These are phyloP conservation scores for Bettongia penicillata DNA, from an alignment of 2,113 vertebrate species.

Conservation along the genomic window DNA sequence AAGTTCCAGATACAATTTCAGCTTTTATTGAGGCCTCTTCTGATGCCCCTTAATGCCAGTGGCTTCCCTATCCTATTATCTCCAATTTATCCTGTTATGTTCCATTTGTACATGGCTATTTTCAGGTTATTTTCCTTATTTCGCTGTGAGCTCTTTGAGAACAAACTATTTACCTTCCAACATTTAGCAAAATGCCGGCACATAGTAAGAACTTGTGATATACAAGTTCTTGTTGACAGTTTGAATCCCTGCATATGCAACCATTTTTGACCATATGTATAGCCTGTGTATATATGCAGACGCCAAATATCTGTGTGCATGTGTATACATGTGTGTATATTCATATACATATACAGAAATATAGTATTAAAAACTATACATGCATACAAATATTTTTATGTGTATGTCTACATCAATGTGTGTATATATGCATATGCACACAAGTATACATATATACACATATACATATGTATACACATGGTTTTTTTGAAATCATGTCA, in stretches of 20 bases:
- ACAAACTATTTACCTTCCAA: neutral
- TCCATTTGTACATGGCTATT: neutral
- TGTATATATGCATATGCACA: too few species aligned
- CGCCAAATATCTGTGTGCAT: neutral
- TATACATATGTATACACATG: too few species aligned
- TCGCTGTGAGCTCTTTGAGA: neutral
- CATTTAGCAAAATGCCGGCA: neutral
- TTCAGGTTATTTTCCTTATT: neutral
- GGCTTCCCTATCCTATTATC: neutral
- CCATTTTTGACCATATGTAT: neutral
- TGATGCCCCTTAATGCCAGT: neutral
- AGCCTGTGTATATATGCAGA: neutral
- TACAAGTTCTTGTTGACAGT: too few species aligned
- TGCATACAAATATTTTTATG: too few species aligned
- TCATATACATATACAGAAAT: too few species aligned
- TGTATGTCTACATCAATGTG: too few species aligned
- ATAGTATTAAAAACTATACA: too few species aligned
- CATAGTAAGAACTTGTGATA: too few species aligned
- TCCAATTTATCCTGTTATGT: neutral
- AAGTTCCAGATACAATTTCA: neutral
- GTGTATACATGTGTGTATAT: neutral
- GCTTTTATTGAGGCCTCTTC: neutral
- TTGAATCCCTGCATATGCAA: neutral
- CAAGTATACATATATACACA: too few species aligned
- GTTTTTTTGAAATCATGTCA: too few species aligned